These are phyloP conservation scores for Cotesia chilonis DNA, from an alignment of 1,140 invertebrate genomes.

Conservation along the genomic window DNA sequence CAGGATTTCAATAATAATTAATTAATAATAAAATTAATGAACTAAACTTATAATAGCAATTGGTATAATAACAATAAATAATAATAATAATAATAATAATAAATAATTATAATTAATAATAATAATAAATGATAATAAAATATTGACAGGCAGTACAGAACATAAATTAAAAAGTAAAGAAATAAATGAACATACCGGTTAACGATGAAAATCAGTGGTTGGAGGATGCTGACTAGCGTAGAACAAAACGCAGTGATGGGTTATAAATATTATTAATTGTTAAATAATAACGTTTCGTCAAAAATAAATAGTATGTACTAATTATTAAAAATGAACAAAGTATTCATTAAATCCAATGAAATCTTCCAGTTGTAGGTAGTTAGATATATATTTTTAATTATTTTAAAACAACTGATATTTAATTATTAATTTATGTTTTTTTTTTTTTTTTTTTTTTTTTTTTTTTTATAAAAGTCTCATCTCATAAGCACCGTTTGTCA, in stretches of 20 bases:
- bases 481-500: too few relatives aligned
- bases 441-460: too few relatives aligned
- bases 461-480: too few relatives aligned
- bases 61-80: conserved; percentile 25
- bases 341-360: neutral
- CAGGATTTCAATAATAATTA: too few relatives aligned
- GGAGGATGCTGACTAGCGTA: conserved; percentile 61
- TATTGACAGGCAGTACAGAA: conserved; percentile 46
- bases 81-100: conserved; percentile 34
- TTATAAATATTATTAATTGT: conserved; percentile 13
- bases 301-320: too few relatives aligned
- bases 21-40: conserved; percentile 46
- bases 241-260: conserved; percentile 57
- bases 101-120: conserved; percentile 36
- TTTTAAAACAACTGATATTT: too few relatives aligned
- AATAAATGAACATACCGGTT: conserved; percentile 66
- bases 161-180: conserved; percentile 65
- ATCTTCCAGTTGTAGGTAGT: conserved; percentile 29
- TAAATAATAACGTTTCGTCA: too few relatives aligned
- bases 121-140: conserved; percentile 38
- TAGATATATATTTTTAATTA: neutral
- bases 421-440: too few relatives aligned
- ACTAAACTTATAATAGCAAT: conserved; percentile 31
- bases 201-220: conserved; percentile 65
- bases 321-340: too few relatives aligned